Percentiles rank a stretch among this genome's conserved stretches.
Conservation (phyloP, 2,113 vertebrate species). For the Sitta europaea region DNA sequence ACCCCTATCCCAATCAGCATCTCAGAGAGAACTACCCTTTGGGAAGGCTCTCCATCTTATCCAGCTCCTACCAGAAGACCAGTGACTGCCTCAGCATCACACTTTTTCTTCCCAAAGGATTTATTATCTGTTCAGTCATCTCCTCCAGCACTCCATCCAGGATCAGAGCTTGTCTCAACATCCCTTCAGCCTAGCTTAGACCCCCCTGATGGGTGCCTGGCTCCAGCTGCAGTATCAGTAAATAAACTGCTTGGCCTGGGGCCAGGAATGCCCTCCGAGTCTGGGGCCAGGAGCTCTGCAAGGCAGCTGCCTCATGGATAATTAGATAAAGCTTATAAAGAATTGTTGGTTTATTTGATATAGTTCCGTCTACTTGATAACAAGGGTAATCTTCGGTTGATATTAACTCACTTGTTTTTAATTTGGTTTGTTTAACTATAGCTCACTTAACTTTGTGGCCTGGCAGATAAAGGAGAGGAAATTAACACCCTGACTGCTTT, state of each 20-base stretch:
- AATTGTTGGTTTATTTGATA: conserved; percentile 53
- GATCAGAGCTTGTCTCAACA: neutral
- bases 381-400: conserved; percentile 26
- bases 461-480: conserved; percentile 59
- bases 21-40: neutral
- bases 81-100: neutral
- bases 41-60: neutral
- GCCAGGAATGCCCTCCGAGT: neutral
- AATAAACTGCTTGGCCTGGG: neutral
- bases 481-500: conserved; percentile 21
- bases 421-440: conserved; percentile 60
- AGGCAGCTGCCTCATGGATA: conserved; percentile 41
- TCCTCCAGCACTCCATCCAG: neutral
- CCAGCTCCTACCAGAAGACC: neutral
- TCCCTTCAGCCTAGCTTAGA: neutral
- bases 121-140: neutral
- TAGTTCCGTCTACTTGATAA: conserved; percentile 28
- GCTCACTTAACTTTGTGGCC: conserved; percentile 36
- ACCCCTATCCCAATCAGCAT: neutral
- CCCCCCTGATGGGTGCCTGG: neutral
- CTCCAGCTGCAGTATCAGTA: neutral
- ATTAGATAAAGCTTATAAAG: conserved; percentile 60
- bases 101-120: neutral
- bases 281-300: neutral
- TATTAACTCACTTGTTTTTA: conserved; percentile 52